phyloP scores from a whole-genome alignment of 2,113 vertebrate genomes.

The Gallinago media region DNA sequence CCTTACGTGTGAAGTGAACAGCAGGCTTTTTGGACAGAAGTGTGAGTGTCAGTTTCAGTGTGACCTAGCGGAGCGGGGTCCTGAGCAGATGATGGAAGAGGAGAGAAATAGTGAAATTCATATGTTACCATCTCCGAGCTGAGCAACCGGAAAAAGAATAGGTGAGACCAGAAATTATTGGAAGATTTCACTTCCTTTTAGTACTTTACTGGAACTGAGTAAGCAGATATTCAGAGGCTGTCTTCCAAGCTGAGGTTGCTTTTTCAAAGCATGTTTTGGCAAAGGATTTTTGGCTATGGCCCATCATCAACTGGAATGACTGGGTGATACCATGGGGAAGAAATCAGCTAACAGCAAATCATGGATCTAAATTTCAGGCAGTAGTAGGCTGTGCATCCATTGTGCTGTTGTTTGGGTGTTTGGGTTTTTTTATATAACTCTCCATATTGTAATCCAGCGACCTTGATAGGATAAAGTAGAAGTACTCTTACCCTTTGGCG shows the following conservation, averaged over 20 bases:
- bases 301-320: background rate
- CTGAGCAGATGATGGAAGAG: background rate
- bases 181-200: background rate
- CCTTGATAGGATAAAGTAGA: background rate
- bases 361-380: background rate
- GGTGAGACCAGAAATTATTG: background rate
- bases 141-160: background rate
- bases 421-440: background rate
- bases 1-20: background rate
- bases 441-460: background rate
- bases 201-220: background rate
- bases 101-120: background rate
- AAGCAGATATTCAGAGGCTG: background rate
- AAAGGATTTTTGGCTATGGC: background rate
- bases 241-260: background rate
- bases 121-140: background rate
- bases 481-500: background rate
- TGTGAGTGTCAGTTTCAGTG: background rate
- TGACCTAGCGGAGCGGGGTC: background rate
- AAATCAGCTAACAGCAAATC: constrained; percentile 3
- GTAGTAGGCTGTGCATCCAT: background rate
- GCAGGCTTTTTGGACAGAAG: background rate
- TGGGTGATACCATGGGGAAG: constrained; percentile 14
- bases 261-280: background rate
- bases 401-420: background rate